Evolutionary conservation across 2,797 vertebrate species (phyloP).

Genomic region (Falco berigora): DNA sequence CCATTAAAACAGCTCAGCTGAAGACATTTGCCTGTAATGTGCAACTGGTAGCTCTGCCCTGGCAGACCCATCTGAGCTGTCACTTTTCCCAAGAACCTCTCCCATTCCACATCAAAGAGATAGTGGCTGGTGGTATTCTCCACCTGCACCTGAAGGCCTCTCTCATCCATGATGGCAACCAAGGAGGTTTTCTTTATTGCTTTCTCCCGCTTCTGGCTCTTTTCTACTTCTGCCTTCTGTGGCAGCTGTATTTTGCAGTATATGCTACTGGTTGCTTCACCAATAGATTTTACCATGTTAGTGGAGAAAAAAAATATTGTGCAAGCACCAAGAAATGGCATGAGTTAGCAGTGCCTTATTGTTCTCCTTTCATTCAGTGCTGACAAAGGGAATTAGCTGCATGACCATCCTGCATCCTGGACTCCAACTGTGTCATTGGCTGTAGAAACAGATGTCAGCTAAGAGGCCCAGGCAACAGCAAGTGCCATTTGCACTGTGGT

Average conservation of each 20-base stretch:
- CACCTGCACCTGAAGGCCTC: neutral
- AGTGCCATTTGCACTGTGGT: neutral
- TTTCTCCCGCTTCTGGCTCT: neutral
- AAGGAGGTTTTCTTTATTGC: neutral
- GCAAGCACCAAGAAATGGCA: neutral
- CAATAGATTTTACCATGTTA: neutral
- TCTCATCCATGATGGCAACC: neutral
- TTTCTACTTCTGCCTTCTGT: neutral
- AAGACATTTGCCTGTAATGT: neutral
- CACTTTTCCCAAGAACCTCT: conserved; percentile 10
- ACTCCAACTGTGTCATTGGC: neutral
- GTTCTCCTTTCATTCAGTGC: neutral
- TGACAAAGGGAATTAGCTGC: neutral
- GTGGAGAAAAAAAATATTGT: neutral
- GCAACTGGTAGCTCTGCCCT: neutral
- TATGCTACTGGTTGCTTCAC: neutral
- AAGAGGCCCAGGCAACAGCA: neutral
- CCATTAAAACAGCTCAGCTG: neutral
- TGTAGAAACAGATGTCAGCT: neutral
- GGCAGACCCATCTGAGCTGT: neutral
- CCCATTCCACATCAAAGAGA: conserved; percentile 17
- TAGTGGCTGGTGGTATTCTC: neutral
- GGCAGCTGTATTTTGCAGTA: neutral
- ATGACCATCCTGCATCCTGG: neutral
- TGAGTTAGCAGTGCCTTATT: neutral